A percentile compares a stretch with the other conserved stretches of the same genome.
phyloP scores from a whole-genome alignment of 2,888 invertebrate species.

The Cerastis leucographa region DNA sequence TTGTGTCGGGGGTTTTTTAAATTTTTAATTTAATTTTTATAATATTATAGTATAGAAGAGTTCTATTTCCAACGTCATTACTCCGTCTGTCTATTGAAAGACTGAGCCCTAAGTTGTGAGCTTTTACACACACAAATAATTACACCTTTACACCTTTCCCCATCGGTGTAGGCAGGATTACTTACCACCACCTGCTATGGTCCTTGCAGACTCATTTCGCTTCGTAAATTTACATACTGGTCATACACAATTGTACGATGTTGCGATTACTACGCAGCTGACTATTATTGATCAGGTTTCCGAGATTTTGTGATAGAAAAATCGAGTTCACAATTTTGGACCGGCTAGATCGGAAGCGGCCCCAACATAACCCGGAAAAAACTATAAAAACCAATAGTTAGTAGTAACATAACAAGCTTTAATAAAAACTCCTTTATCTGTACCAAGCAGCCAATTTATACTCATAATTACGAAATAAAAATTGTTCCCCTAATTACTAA shows the following conservation, averaged over 20 bases:
- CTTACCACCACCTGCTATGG: not conserved
- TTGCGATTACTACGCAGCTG: not conserved
- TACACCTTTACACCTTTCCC: not conserved
- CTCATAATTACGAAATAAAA: slow-evolving; percentile 45
- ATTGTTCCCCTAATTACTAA: slow-evolving; percentile 56
- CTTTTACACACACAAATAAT: not conserved
- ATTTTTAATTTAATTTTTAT: too few species aligned
- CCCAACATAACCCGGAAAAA: too few species aligned
- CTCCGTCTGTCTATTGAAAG: not conserved
- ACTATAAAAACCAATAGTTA: not conserved
- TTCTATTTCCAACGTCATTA: not conserved
- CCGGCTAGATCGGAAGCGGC: not conserved
- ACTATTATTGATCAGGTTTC: not conserved
- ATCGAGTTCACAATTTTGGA: not conserved
- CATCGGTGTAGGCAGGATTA: not conserved
- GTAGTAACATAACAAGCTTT: not conserved
- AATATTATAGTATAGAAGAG: too few species aligned
- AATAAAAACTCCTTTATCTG: not conserved
- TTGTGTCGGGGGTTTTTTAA: too few species aligned
- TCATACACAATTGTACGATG: not conserved
- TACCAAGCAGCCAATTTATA: slow-evolving; percentile 16
- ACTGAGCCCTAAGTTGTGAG: not conserved
- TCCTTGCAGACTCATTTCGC: not conserved
- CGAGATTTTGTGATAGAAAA: not conserved
- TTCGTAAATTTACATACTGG: not conserved